phyloP scores from a whole-genome alignment of 1,140 invertebrate species.

The Pseudobourletiella spinata region DNA sequence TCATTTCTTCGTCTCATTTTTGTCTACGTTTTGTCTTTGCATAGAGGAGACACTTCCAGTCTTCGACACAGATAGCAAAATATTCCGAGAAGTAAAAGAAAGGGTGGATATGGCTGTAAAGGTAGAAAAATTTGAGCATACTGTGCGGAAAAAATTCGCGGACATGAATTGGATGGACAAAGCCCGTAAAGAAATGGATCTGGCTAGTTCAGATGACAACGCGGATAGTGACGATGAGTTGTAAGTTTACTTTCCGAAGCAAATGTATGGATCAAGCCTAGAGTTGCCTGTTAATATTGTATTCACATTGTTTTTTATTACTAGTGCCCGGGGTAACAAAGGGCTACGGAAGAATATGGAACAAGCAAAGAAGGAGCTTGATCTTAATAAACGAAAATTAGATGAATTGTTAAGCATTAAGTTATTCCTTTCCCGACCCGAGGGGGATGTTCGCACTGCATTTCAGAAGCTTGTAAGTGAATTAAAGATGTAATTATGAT shows the following conservation, averaged over 20 bases:
- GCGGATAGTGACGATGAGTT: conserved; percentile 20
- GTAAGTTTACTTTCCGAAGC: not conserved
- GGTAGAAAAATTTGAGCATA: conserved; percentile 66
- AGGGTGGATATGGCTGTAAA: conserved; percentile 66
- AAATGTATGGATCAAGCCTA: not conserved
- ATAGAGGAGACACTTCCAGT: conserved; percentile 67
- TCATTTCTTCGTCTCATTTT: too few relatives aligned
- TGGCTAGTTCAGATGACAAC: conserved; percentile 24
- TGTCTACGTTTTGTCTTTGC: conserved; percentile 36
- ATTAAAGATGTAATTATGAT: not conserved
- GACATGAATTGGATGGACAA: conserved; percentile 74
- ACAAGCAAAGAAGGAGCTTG: conserved; percentile 25
- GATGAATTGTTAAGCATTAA: not conserved
- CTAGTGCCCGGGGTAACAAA: conserved; percentile 1
- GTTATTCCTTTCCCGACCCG: not conserved
- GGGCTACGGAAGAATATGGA: conserved; percentile 10
- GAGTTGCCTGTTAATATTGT: not conserved
- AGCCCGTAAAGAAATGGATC: conserved; percentile 41
- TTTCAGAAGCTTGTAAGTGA: not conserved
- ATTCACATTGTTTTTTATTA: conserved; percentile 1
- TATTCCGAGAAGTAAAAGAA: conserved; percentile 56
- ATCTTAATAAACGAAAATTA: conserved; percentile 17
- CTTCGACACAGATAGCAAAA: conserved; percentile 66
- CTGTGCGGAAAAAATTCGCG: conserved; percentile 53
- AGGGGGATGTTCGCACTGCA: not conserved